Percentiles rank a stretch among this genome's conserved stretches.
Conservation (phyloP, 2,797 vertebrate genomes). For the Macroramphosus scolopax region DNA sequence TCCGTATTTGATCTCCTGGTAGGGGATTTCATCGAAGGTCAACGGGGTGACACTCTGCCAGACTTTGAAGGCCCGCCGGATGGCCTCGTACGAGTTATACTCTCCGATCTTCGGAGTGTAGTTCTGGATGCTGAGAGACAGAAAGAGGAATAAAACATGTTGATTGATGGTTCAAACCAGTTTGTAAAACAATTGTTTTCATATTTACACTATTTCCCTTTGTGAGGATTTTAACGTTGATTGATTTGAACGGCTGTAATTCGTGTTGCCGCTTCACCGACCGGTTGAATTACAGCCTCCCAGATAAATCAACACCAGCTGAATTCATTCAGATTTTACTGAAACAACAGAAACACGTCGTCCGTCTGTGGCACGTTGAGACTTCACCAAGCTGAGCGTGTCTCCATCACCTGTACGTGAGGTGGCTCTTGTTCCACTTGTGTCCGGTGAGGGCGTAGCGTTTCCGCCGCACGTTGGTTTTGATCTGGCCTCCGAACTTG, state of each 20-base stretch:
- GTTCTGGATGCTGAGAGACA: slow-evolving; percentile 87
- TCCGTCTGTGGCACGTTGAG: background rate
- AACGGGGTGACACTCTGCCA: slow-evolving; percentile 89
- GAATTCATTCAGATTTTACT: slow-evolving; percentile 5
- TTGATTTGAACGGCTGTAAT: no score
- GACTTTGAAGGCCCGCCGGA: slow-evolving; percentile 87
- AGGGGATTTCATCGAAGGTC: slow-evolving; percentile 90
- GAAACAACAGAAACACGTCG: background rate
- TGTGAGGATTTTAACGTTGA: no score
- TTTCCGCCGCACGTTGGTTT: slow-evolving; percentile 89
- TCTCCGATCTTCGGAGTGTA: slow-evolving; percentile 92
- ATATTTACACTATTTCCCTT: no score
- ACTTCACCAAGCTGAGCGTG: background rate
- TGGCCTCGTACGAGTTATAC: slow-evolving; percentile 85
- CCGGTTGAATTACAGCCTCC: no score
- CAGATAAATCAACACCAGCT: background rate
- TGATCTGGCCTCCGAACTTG: slow-evolving; percentile 87
- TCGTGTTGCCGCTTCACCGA: no score
- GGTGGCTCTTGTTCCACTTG: slow-evolving; percentile 76
- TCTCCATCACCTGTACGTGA: slow-evolving; percentile 79
- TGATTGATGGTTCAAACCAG: no score
- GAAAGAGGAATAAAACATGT: background rate
- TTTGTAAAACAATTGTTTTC: no score
- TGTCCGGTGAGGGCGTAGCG: slow-evolving; percentile 85
- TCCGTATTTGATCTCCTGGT: slow-evolving; percentile 87